Conservation (phyloP, 2,888 invertebrate genomes). For the Polymixis lichenea region DNA sequence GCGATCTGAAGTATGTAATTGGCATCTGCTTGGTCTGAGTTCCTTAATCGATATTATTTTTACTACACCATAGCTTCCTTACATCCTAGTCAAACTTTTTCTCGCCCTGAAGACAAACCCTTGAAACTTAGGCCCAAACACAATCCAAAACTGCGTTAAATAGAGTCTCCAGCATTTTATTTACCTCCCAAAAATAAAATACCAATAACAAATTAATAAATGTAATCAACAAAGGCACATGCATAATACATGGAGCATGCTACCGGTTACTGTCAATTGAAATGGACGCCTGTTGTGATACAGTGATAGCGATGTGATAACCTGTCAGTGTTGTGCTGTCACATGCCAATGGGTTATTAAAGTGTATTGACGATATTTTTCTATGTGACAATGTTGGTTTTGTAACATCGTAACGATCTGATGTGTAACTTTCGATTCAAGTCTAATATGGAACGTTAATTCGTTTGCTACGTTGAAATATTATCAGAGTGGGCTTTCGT, state of each 20-base stretch:
- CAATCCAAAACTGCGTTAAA: not conserved
- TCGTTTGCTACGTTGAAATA: no score
- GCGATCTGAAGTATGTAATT: not conserved
- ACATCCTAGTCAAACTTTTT: not conserved
- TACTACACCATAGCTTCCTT: not conserved
- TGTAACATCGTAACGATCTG: no score
- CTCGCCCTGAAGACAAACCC: not conserved
- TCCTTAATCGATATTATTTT: not conserved
- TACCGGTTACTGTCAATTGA: slow-evolving; percentile 32
- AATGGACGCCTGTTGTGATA: slow-evolving; percentile 28
- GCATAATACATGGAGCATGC: slow-evolving; percentile 26
- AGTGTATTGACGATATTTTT: not conserved
- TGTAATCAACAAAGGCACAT: slow-evolving; percentile 29
- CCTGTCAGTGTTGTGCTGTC: slow-evolving; percentile 31
- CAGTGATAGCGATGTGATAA: slow-evolving; percentile 37
- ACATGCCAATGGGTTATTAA: slow-evolving; percentile 20
- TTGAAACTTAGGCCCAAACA: not conserved
- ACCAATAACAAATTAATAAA: slow-evolving; percentile 42
- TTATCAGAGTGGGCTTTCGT: no score
- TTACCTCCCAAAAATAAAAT: slow-evolving; percentile 16
- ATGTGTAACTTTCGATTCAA: no score
- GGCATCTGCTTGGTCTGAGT: not conserved
- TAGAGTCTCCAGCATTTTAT: not conserved
- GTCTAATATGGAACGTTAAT: no score
- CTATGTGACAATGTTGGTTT: not conserved